Evolutionary conservation across 2,797 vertebrate species (phyloP), one percentile per base, ranked within the genome.

Genomic region (Manis crassicaudata): DNA sequence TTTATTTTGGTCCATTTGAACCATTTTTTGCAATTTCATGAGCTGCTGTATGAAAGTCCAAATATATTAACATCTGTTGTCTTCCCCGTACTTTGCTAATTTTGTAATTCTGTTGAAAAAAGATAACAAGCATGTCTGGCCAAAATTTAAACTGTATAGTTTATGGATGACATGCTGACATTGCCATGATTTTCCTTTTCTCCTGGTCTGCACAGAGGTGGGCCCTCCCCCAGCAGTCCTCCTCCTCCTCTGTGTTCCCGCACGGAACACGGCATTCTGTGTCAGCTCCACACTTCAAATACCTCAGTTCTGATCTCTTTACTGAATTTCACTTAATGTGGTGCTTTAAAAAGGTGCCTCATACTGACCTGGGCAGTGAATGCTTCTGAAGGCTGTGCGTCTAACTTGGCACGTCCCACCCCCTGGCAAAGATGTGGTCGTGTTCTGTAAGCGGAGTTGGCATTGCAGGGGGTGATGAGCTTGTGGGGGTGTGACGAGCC

Each of bases 41-140:
- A 97, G 97, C 91, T 87, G 92, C 91, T 95, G 94, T 83, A 96
- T 83, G 81, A 54, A 65, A 87, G 97, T 97, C 95, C 97, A 97
- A 92, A 88, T 97, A 93, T 68, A 94, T 94, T 96, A 97, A 97
- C 97, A 97, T 97, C 97, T 98, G 97, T 85, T 86, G 70, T 97
- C 96, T 96, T 95, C 79, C 20, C 87, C 93, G 93, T 91, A 83
- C 94, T 91, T 67, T 46, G 97, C 97, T 98, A 97, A 98, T 97
- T 97, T 97, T 97, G 84, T 97, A 77, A 93, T 96, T 96, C 92
- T 65, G 86, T 77, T 94, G 92, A 18, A 92, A 92, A 91, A 96
- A 92, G 40, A 88, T 87, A 67, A 89, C 87, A 92, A 96, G 95
- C 88, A 77, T 95, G 92, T 93, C 95, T 98, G 93, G 97, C 96